Base-by-base conservation (phyloP, 2,888 invertebrate genomes). In the Tachystola acroxantha region DNA sequence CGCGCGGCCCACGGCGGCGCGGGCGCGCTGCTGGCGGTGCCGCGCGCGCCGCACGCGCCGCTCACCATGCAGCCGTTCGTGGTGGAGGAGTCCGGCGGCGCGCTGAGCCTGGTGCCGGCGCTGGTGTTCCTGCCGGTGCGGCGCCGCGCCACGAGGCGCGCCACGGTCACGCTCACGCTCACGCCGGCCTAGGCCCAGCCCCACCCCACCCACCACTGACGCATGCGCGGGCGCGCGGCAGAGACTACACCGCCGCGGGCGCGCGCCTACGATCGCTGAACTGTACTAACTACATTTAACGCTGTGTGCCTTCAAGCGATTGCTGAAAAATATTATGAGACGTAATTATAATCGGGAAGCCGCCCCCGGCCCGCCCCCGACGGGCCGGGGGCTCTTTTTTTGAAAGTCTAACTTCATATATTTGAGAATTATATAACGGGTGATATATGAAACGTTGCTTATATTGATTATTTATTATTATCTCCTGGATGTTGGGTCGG, bases 51-150 rank as follows among this genome's bases (percentile, higher is more conserved):
- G 50, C 88, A 91, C 52, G 78, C 86, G 40, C 75, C 89, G 46
- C 93, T 94, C 65, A 92, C 95, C 52, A 97, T 97, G 96, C 97
- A 97, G 88, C 95, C 97, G 40, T 98, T 97, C 86, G 89, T 96
- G 57, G 89, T 96, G 77, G 94, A 95, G 76, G 87, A 86, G 56
- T 74, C 86, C 58, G 80, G 82, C 53, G 85, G 84, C 51, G 86
- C 82, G 68, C 79, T 82, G 57, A 91, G 92, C 72, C 94, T 97
- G 80, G 92, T 96, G 65, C 95, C 97, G 52, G 96, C 97, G 60
- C 90, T 97, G 62, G 96, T 98, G 78, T 96, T 96, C 88, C 91
- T 98, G 86, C 97, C 98, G 48, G 97, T 98, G 69, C 92, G 94
- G 55, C 93, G 95, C 73, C 92, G 94, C 77, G 91, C 96, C 64